Evolutionary conservation across 2,797 vertebrate genomes (phyloP).

Genomic region (Scyliorhinus canicula): DNA sequence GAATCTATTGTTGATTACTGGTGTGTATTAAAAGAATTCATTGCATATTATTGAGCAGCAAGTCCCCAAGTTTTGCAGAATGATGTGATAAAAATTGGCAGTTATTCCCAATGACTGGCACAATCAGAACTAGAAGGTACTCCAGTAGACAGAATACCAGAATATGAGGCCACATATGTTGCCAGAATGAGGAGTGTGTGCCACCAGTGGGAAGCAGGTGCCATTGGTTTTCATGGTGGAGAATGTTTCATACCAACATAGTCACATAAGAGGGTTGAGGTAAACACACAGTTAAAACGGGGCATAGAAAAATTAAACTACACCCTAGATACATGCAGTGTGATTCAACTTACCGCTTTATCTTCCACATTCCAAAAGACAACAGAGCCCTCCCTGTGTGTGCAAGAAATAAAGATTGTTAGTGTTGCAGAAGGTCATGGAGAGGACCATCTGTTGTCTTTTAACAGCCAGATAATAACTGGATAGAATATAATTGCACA

Average conservation of each 20-base stretch:
- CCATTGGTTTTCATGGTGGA: background rate
- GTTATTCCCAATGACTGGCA: background rate
- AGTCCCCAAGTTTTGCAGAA: background rate
- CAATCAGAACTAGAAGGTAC: background rate
- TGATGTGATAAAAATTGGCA: slow-evolving; percentile 21
- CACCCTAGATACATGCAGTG: background rate
- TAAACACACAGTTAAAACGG: background rate
- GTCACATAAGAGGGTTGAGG: background rate
- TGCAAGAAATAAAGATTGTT: slow-evolving; percentile 42
- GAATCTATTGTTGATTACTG: background rate
- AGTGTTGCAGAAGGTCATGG: slow-evolving; percentile 17
- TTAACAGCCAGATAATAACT: slow-evolving; percentile 34
- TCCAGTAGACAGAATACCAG: background rate
- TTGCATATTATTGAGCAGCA: background rate
- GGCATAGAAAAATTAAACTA: background rate
- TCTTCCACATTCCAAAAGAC: slow-evolving; percentile 97
- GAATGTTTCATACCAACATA: background rate
- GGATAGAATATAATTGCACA: background rate
- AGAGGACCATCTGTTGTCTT: slow-evolving; percentile 31
- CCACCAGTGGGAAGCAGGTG: background rate
- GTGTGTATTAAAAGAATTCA: background rate
- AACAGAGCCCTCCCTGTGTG: slow-evolving; percentile 83
- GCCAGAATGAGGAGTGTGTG: background rate
- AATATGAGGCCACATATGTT: background rate
- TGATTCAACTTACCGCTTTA: slow-evolving; percentile 70